Percentiles rank a stretch among this genome's conserved stretches.
phyloP scores from a whole-genome alignment of 2,797 vertebrate genomes.

The Hylomyscus alleni region DNA sequence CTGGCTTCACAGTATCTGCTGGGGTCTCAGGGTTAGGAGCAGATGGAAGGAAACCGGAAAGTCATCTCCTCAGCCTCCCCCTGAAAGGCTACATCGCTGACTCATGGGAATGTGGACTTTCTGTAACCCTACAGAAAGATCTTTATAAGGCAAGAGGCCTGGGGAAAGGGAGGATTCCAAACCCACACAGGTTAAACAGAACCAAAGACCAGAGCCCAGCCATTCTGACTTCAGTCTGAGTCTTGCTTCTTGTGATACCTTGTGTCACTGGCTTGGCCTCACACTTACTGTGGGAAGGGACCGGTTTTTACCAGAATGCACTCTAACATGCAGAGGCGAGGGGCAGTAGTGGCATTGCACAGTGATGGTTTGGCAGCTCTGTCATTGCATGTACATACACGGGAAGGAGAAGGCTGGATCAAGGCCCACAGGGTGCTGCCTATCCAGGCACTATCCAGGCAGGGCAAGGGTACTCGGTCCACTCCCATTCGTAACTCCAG shows the following conservation, averaged over 20 bases:
- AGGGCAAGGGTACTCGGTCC: neutral
- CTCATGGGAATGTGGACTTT: neutral
- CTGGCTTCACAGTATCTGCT: neutral
- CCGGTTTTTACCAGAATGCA: neutral
- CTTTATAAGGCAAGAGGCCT: neutral
- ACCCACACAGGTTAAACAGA: neutral
- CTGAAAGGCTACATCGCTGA: neutral
- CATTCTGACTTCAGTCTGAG: neutral
- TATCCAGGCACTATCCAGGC: neutral
- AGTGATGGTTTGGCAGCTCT: neutral
- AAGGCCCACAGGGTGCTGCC: neutral
- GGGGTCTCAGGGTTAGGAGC: neutral
- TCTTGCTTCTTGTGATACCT: neutral
- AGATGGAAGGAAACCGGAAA: neutral
- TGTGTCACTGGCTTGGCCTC: neutral
- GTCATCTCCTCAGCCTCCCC: neutral
- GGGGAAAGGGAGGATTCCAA: neutral
- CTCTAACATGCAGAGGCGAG: constrained; percentile 32
- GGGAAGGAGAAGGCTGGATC: neutral
- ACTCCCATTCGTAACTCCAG: constrained; percentile 28
- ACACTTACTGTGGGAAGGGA: constrained; percentile 62
- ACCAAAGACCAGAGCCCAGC: neutral
- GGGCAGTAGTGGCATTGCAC: neutral
- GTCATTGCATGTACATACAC: neutral
- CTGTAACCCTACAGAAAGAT: neutral